Conservation (phyloP, 2,797 vertebrate species). For the Muscicapa striata region DNA sequence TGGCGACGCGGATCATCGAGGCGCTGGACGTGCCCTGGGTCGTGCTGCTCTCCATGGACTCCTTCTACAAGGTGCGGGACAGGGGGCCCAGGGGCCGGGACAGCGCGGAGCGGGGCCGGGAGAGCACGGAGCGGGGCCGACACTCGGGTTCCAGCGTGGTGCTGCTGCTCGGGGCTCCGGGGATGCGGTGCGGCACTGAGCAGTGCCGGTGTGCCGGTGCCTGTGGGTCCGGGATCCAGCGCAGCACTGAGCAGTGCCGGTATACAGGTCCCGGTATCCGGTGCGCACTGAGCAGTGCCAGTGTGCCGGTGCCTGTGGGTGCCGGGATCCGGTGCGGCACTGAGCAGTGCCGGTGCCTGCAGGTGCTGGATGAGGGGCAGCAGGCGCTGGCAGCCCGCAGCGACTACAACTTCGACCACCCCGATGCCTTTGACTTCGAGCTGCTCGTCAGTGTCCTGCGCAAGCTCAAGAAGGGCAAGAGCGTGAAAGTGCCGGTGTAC, state of each 20-base stretch:
- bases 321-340: too few relatives aligned
- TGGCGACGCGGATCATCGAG: slow-evolving; percentile 91
- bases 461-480: slow-evolving; percentile 91
- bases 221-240: not conserved
- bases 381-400: slow-evolving; percentile 84
- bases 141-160: not conserved
- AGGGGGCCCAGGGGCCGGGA: too few relatives aligned
- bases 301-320: slow-evolving; percentile 65
- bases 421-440: slow-evolving; percentile 91
- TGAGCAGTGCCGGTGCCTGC: not conserved
- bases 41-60: slow-evolving; percentile 92
- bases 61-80: slow-evolving; percentile 87
- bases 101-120: not conserved
- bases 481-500: slow-evolving; percentile 89
- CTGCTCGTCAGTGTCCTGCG: slow-evolving; percentile 84
- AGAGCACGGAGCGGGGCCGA: not conserved
- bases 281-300: accelerated
- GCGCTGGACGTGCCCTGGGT: slow-evolving; percentile 93
- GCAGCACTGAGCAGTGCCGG: not conserved
- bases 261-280: too few relatives aligned
- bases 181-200: not conserved
- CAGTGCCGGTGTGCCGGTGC: not conserved
- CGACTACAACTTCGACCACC: slow-evolving; percentile 92
- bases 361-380: slow-evolving; percentile 87
- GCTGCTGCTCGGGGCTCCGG: not conserved